Conservation (phyloP, 2,797 vertebrate genomes). For the Spea hammondii region DNA sequence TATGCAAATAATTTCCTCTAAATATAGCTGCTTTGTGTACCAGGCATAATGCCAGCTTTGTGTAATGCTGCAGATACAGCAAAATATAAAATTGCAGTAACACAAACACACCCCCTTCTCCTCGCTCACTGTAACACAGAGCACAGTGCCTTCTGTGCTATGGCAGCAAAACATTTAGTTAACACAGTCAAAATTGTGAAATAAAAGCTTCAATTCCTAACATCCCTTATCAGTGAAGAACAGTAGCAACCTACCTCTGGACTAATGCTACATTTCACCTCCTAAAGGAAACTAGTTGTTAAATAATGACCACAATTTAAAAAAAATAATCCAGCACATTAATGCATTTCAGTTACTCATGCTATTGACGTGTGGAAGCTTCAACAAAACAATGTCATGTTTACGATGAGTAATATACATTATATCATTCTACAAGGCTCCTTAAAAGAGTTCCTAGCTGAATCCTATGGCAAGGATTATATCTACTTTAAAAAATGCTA, state of each 20-base stretch:
- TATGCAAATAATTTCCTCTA: conserved; percentile 29
- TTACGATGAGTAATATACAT: too few relatives aligned
- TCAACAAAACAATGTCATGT: too few relatives aligned
- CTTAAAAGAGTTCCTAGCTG: too few relatives aligned
- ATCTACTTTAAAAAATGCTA: too few relatives aligned
- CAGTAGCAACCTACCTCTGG: neutral
- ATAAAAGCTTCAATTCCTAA: conserved; percentile 8
- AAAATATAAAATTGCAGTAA: conserved; percentile 2
- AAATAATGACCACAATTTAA: too few relatives aligned
- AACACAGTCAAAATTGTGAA: neutral
- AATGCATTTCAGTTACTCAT: conserved; percentile 29
- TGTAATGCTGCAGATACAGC: conserved; percentile 17
- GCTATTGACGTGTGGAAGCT: neutral
- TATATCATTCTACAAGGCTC: too few relatives aligned
- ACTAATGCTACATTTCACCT: neutral
- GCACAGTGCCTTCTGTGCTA: neutral
- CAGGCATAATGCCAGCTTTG: conserved; percentile 19
- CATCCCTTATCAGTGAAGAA: conserved; percentile 21
- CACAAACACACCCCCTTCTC: neutral
- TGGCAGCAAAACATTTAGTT: neutral
- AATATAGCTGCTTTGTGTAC: conserved; percentile 31
- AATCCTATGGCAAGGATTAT: too few relatives aligned
- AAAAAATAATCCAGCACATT: too few relatives aligned
- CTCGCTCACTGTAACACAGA: neutral
- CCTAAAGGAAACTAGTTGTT: neutral